Evolutionary conservation across 2,888 invertebrate genomes (phyloP), one percentile per base, ranked within the genome.

Genomic region (Kuschelorhynchus macadamiae): DNA sequence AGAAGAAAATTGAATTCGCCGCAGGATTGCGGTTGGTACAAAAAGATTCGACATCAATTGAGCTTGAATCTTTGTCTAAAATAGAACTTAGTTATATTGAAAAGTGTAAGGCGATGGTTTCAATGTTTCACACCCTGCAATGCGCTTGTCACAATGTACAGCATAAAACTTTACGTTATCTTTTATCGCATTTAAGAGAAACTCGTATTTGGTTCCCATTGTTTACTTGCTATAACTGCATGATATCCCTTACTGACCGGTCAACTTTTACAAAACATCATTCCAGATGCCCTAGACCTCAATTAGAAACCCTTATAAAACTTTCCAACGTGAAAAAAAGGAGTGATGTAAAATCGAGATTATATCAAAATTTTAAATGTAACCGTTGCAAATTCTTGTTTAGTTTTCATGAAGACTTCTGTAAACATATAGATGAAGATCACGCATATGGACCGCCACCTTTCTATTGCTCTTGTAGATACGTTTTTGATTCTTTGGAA

Each of bases 221-320:
- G 73, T 88, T 87, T 73, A 88, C 89, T 0, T 89, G 89, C 75
- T 89, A 88, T 73, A 87, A 87, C 76, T 89, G 89, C 76, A 87
- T 88, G 66, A 82, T 88, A 21, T 88, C 88, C 0, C 88, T 88
- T 70, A 84, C 80, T 0, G 82, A 82, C 64, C 70, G 82, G 47
- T 82, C 82, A 0, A 73, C 80, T 0, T 81, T 78, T 46, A 80
- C 80, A 60, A 78, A 73, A 44, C 83, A 84, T 61, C 73, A 74
- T 21, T 69, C 75, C 0, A 71, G 72, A 47, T 83, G 82, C 50
- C 73, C 77, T 5, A 78, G 74, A 65, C 70, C 72, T 2, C 70
- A 76, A 56, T 62, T 81, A 16, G 80, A 81, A 63, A 76, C 79
- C 12, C 68, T 82, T 0, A 72, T 65, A 12, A 77, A 79, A 56